Evolutionary conservation across 2,797 vertebrate species (phyloP).

Genomic region (Coendou prehensilis): DNA sequence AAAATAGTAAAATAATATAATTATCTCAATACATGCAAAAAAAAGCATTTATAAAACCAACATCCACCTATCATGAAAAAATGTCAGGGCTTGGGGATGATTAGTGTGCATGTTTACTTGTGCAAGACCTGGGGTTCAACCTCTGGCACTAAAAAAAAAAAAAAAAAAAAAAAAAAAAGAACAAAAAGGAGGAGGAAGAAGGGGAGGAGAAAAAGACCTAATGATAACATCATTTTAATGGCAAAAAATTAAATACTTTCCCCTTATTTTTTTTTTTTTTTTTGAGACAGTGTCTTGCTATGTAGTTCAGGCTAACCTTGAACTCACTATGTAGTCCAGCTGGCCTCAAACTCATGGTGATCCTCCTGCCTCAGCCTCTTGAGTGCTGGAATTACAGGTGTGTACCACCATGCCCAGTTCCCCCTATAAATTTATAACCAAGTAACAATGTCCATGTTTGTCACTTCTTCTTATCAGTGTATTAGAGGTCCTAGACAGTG

Average conservation of each 20-base stretch:
- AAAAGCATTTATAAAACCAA: conserved; percentile 50
- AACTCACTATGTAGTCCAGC: background rate
- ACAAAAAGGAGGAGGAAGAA: accelerated
- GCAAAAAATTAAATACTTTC: background rate
- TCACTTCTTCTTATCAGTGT: background rate
- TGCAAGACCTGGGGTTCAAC: background rate
- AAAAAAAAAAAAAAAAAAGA: background rate
- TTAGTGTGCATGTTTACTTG: background rate
- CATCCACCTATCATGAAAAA: background rate
- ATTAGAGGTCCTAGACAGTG: background rate
- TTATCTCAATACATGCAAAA: conserved; percentile 15
- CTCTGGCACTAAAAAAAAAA: background rate
- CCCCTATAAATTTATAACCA: background rate
- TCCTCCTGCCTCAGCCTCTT: background rate
- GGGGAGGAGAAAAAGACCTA: background rate
- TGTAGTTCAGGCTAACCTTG: background rate
- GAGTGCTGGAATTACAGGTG: background rate
- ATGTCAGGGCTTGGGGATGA: background rate
- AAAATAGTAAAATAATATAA: conserved; percentile 32
- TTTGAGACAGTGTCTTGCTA: background rate
- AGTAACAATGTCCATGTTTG: background rate
- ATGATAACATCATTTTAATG: conserved; percentile 17
- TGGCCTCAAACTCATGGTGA: background rate
- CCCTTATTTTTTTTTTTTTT: background rate
- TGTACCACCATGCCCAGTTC: background rate